Percentiles rank a stretch among this genome's conserved stretches.
phyloP scores from a whole-genome alignment of 1,140 invertebrate species.

The Phthorimaea operculella region DNA sequence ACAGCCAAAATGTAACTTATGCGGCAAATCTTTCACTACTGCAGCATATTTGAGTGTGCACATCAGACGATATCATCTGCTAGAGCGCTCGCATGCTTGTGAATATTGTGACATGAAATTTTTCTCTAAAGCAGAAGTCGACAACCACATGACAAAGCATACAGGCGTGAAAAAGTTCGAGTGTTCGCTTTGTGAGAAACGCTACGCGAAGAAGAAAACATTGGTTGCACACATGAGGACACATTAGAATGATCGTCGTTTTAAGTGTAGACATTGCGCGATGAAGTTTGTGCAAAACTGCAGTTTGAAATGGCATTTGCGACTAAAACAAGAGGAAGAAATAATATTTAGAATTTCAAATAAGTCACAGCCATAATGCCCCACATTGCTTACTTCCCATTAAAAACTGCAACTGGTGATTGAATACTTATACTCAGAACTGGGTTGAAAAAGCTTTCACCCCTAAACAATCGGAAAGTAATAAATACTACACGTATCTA shows the following conservation, averaged over 20 bases:
- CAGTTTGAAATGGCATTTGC: slow-evolving; percentile 18
- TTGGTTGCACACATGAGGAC: slow-evolving; percentile 64
- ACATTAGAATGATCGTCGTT: slow-evolving; percentile 53
- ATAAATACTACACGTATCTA: too few relatives aligned
- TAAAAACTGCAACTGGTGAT: too few relatives aligned
- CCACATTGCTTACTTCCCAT: too few relatives aligned
- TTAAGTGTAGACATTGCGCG: slow-evolving; percentile 45
- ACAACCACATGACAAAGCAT: slow-evolving; percentile 32
- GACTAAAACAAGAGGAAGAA: slow-evolving; percentile 6
- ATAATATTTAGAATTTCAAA: too few relatives aligned
- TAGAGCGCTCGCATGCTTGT: slow-evolving; percentile 23
- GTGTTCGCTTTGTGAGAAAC: slow-evolving; percentile 49
- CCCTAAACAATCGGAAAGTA: too few relatives aligned
- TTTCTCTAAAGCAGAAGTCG: slow-evolving; percentile 15
- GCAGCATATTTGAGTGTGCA: slow-evolving; percentile 14
- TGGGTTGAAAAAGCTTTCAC: too few relatives aligned
- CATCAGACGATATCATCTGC: slow-evolving; percentile 23
- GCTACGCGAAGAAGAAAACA: slow-evolving; percentile 58
- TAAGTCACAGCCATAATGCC: too few relatives aligned
- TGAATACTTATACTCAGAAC: too few relatives aligned
- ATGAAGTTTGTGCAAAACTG: slow-evolving; percentile 41
- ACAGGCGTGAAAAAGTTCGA: slow-evolving; percentile 23
- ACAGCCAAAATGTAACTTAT: slow-evolving; percentile 24
- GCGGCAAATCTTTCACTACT: slow-evolving; percentile 17
- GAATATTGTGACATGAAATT: slow-evolving; percentile 30